Percentiles rank a stretch among this genome's conserved stretches.
These are phyloP conservation scores for Cebus imitator DNA, from an alignment of 2,113 vertebrate genomes.

Conservation along the genomic window DNA sequence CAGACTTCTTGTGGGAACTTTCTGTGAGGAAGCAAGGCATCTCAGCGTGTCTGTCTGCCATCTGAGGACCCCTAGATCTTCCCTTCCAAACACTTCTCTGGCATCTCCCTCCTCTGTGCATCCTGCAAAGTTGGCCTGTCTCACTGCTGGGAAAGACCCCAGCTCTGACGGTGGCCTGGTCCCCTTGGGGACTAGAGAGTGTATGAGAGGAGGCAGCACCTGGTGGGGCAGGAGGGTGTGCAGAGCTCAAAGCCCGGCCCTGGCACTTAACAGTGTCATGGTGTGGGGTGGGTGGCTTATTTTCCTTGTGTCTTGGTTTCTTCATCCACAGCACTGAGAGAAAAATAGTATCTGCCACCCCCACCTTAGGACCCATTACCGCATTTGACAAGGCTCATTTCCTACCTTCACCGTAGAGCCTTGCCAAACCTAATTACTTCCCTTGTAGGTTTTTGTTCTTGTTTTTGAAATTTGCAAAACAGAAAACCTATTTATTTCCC, in stretches of 20 bases:
- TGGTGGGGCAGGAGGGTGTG: not conserved
- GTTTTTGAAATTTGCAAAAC: not conserved
- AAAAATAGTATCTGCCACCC: not conserved
- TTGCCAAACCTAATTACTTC: not conserved
- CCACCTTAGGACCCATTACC: not conserved
- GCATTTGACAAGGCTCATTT: not conserved
- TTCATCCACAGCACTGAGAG: not conserved
- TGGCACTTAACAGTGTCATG: no score
- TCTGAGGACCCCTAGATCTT: not conserved
- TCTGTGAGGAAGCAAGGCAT: not conserved
- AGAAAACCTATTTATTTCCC: conserved; percentile 1
- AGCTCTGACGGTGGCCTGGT: not conserved
- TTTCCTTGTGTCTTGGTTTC: not conserved
- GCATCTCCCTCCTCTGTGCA: not conserved
- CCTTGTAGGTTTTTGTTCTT: not conserved
- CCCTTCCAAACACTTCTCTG: not conserved
- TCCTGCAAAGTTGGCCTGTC: not conserved
- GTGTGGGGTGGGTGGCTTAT: not conserved
- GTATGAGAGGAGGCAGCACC: not conserved
- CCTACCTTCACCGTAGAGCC: not conserved
- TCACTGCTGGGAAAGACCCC: not conserved
- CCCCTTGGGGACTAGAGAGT: fast-evolving
- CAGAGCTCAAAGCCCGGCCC: no score
- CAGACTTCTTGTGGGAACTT: not conserved
- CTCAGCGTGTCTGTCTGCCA: fast-evolving